Conservation (phyloP, 1,140 invertebrate genomes). For the Cepaea nemoralis region DNA sequence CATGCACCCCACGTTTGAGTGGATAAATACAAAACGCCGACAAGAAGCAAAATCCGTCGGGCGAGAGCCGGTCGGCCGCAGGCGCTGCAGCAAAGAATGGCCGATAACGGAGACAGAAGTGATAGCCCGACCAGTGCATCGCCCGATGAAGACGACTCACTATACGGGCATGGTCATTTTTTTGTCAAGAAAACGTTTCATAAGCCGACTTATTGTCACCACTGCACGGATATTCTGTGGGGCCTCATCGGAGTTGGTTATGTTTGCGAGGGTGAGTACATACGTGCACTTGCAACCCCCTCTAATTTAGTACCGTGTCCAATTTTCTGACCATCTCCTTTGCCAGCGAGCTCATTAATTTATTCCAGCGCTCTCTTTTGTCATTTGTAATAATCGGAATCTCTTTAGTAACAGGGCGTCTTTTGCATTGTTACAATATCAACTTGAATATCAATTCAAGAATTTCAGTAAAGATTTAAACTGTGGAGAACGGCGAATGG, state of each 20-base stretch:
- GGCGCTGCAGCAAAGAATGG: slow-evolving; percentile 49
- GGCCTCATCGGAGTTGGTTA: slow-evolving; percentile 98
- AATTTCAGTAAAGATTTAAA: not conserved
- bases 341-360: slow-evolving; percentile 40
- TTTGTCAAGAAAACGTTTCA: slow-evolving; percentile 99
- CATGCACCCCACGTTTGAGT: slow-evolving; percentile 31
- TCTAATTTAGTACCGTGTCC: not conserved
- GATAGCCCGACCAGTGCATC: slow-evolving; percentile 49
- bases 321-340: slow-evolving; percentile 12
- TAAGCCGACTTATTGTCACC: slow-evolving; percentile 99
- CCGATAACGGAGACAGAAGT: slow-evolving; percentile 49
- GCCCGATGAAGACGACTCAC: slow-evolving; percentile 50
- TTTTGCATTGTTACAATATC: not conserved
- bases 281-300: not conserved
- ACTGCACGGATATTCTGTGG: slow-evolving; percentile 99
- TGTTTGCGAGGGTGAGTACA: slow-evolving; percentile 94
- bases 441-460: not conserved
- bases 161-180: slow-evolving; percentile 87
- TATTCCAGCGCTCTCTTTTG: slow-evolving; percentile 33
- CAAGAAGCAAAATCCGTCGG: slow-evolving; percentile 37
- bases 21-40: slow-evolving; percentile 43
- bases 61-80: slow-evolving; percentile 37
- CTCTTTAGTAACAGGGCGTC: not conserved
- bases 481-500: not conserved
- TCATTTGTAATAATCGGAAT: slow-evolving; percentile 40